Evolutionary conservation across 2,797 vertebrate genomes (phyloP), one percentile per base, ranked within the genome.

Genomic region (Cryptoblepharus egeriae): DNA sequence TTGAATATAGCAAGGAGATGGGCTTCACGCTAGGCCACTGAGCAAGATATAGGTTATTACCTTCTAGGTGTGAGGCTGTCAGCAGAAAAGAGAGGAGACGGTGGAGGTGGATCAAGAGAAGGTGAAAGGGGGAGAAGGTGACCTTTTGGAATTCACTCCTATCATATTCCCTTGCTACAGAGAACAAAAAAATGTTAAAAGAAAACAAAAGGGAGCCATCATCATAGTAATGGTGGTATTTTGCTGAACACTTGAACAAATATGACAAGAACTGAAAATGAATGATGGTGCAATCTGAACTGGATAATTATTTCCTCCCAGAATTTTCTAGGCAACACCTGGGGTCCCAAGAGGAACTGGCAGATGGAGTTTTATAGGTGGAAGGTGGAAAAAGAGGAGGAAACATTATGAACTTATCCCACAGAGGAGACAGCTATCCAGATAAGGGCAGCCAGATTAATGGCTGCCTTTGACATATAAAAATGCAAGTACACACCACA

Each of bases 221-320:
- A 71, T 30, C 20, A 1, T 73, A 84, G 85, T 87, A 57, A 30
- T 89, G 79, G 49, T 78, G 65, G 58, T 72, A 39, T n/a, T 88
- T 85, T 80, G 69, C 64, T 10, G 7, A 91, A 73, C 67, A 87
- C 74, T 80, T 85, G 79, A 24, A 88, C 89, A 91, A 80, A 85
- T 92, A 79, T 87, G 87, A 91, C 71, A 84, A 57, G 37, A 55
- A 84, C 24, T 57, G 80, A 85, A 85, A 70, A 79, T 90, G 87
- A 89, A 71, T 77, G 80, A 92, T 90, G 82, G 39, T 90, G 79
- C 86, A 91, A 91, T 86, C 80, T 86, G 26, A 81, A 89, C 28
- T 63, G 57, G 63, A 70, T 88, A 74, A 91, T 91, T 91, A 79
- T 61, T 86, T 91, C 76, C 55, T 81, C 52, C 39, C 80, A 85